Base-by-base conservation (phyloP, 2,113 vertebrate species). In the Willisornis vidua region DNA sequence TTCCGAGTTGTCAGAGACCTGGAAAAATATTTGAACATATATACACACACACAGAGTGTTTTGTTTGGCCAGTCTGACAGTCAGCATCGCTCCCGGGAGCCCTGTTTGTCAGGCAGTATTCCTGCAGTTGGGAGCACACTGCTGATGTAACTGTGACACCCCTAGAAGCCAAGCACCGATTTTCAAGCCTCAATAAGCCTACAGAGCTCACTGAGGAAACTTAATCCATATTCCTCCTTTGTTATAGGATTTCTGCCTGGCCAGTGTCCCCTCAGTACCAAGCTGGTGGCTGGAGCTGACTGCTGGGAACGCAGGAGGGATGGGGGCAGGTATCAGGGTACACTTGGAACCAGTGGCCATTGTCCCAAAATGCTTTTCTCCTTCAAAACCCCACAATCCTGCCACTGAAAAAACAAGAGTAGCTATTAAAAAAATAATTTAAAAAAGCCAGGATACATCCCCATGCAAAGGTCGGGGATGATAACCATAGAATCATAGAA, bases 121-220 rank as follows among this genome's bases (percentile, higher is more conserved):
- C 54, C 10, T 5, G n/a, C 1, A 29, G 28, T 46, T 43, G 9
- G 37, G 41, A 73, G 20, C 0, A 0, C 23, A 2, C 29, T 28
- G 31, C 24, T 67, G 25, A 19, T 35, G 6, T 2, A n/a, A 19
- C 31, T 6, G 22, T 4, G 57, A 43, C 55, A 52, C 1, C 24
- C 39, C 35, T 7, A 6, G 48, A 15, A 43, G 48, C 13, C 49
- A 49, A 25, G 45, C 45, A 22, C 35, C 2, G 7, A 6, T 19
- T 58, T 3, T 35, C 55, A 66, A 73, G 43, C 12, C 72, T 37
- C 0, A 0, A 4, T 20, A 31, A 41, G 6, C 28, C 39, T 28
- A 25, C n/a, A 23, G 17, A 12, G n/a, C 33, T 8, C 4, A 0
- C 39, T 45, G 57, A 37, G 3, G 55, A 71, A 46, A 33, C 31